Evolutionary conservation across 2,113 vertebrate species (phyloP).

Genomic region (Abramis brama): DNA sequence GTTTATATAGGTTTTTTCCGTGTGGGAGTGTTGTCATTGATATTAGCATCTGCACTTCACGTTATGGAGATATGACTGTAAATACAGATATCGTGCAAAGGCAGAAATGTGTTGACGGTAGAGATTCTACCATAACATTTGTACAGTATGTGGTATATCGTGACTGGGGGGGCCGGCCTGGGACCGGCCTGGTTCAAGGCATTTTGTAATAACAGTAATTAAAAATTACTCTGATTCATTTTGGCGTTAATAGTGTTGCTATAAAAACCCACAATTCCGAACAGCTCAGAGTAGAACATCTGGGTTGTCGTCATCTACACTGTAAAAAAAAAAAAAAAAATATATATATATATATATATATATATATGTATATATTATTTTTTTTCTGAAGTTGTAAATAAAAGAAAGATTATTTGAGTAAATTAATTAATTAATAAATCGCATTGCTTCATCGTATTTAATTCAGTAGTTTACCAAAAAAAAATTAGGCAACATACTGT

Average conservation of each 20-base stretch:
- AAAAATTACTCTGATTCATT: not conserved
- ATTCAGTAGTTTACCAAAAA: not conserved
- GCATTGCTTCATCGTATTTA: not conserved
- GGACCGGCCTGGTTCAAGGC: not conserved
- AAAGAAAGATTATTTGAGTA: no score
- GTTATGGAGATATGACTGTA: no score
- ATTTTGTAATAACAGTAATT: not conserved
- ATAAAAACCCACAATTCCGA: not conserved
- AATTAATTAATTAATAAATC: no score
- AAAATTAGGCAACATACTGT: not conserved
- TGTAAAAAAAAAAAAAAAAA: no score
- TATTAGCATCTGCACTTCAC: slow-evolving; percentile 1
- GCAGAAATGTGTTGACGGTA: not conserved
- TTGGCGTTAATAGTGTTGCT: not conserved
- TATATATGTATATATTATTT: no score
- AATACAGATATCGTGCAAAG: no score
- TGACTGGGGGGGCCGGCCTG: not conserved
- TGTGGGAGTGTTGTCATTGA: slow-evolving; percentile 10
- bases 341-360: no score
- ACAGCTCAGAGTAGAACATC: not conserved
- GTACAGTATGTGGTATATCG: not conserved
- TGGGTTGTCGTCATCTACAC: not conserved
- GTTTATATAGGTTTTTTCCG: no score
- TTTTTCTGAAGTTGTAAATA: no score
- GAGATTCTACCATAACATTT: not conserved